A percentile compares a stretch with the other conserved stretches of the same genome.
These are phyloP conservation scores for Drosophila littoralis DNA, from an alignment of 1,140 invertebrate species.

Conservation along the genomic window DNA sequence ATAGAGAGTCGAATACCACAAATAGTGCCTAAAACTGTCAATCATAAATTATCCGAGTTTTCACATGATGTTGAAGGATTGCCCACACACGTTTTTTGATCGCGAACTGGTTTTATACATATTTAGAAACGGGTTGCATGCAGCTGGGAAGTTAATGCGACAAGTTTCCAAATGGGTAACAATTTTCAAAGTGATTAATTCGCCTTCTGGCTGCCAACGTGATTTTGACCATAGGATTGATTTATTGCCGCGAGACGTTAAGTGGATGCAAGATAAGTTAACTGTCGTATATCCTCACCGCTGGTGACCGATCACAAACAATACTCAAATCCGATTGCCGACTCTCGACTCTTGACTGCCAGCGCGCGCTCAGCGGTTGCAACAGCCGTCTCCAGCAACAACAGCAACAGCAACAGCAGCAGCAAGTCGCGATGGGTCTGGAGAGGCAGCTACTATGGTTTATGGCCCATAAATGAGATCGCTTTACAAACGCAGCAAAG, in stretches of 20 bases:
- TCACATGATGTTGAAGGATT: constrained; percentile 77
- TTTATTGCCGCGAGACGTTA: constrained; percentile 82
- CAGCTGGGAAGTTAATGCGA: constrained; percentile 74
- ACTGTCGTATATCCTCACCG: constrained; percentile 80
- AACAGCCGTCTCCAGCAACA: not conserved
- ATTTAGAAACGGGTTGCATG: constrained; percentile 38
- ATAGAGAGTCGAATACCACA: too few species aligned
- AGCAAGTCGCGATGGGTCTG: constrained; percentile 9
- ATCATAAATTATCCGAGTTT: constrained; percentile 71
- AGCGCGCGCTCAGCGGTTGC: constrained; percentile 8
- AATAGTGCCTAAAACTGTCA: constrained; percentile 44
- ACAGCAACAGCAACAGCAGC: not conserved
- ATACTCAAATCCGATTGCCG: constrained; percentile 50
- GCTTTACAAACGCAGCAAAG: constrained; percentile 67
- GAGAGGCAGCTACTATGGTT: constrained; percentile 65
- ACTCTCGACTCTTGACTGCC: constrained; percentile 14
- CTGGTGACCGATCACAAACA: constrained; percentile 73
- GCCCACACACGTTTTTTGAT: constrained; percentile 66
- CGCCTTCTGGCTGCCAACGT: constrained; percentile 78
- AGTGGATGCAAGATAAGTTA: constrained; percentile 84
- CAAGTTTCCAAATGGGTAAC: constrained; percentile 83
- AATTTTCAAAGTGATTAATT: constrained; percentile 84
- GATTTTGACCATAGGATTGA: constrained; percentile 81
- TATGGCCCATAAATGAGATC: constrained; percentile 80
- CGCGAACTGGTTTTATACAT: constrained; percentile 34